Base-by-base conservation (phyloP, 2,888 invertebrate species). In the Ormyrus rosae region DNA sequence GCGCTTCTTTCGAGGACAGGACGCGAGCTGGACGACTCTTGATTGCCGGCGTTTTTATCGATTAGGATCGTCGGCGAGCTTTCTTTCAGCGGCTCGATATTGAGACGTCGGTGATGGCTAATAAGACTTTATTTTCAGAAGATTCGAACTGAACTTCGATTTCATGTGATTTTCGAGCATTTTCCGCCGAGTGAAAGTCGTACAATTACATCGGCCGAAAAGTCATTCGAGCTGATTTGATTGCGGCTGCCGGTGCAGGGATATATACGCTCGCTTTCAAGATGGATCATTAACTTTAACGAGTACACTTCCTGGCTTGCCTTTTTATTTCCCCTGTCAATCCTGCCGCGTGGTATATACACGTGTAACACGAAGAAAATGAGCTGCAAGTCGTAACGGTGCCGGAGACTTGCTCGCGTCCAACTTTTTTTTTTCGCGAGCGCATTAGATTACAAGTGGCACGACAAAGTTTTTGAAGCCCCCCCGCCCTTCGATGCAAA, bases 321-420 rank as follows among this genome's bases (percentile, higher is more conserved):
- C 53, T 53, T 67, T 78, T 82, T 72, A 56, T 64, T 48, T 67
- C 60, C 56, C 63, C 61, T 70, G 69, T 69, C 61, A 77, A 77
- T 51, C 56, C 69, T 83, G 84, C 84, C 81, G 83, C 83, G 8
- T 4, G 8, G 65, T 11, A 51, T 51, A 2, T 19, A 19, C 19
- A 19, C 19, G 19, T 19, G 19, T 19, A 19, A 19, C 19, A 19
- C 19, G 86, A 83, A 86, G 48, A 70, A 56, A 61, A 76, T 51
- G 85, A 83, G 83, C 80, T 84, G 77, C 81, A 70, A 75, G 79
- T 71, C 77, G 70, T 81, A 71, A 81, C 81, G 72, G 81, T 84
- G 51, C 6, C 51, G 0, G 53, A 53, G 58, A 58, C 55, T 56
- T 50, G 50, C 63, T 70, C 63, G n/a, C 45, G 13, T 10, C 19